Evolutionary conservation across 2,888 invertebrate species (phyloP), one percentile per base, ranked within the genome.

Genomic region (Trachelus troglodyta): DNA sequence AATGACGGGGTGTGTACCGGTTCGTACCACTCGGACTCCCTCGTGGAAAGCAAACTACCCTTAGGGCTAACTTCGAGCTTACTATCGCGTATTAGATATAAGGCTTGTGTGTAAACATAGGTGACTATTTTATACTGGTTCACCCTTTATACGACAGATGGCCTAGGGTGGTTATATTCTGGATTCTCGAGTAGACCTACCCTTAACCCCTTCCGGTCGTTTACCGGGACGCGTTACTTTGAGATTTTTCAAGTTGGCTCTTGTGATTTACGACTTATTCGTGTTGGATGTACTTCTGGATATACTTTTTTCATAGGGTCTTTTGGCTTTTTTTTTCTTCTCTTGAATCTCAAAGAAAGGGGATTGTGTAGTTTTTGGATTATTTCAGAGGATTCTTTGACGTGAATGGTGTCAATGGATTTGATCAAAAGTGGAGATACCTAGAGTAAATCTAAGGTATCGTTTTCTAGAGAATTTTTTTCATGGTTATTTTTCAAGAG

Each of bases 131-230:
- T 23, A 56, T 56, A 74, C 76, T 82, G 84, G 81, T 85, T 85
- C 82, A 81, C 81, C 79, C 80, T 81, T 74, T 69, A 75, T 80
- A 81, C 83, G 84, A 84, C 84, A 84, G 84, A 85, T 85, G 83
- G 85, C 82, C 79, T 80, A 80, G 73, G 80, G 34, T 85, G 83
- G 85, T 82, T 81, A 81, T 80, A 76, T 82, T 79, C 81, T 75
- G 80, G 31, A 3, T 23, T 56, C 23, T 23, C 56, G 56, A 56
- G 56, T 23, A 56, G 56, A 15, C 33, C 71, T 34, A 31, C 71
- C 34, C 71, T 71, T 23, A 71, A 71, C 33, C 71, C 33, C 71
- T 34, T 34, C 12, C 12, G 71, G 71, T 71, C 33, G 71, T 71
- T 12, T 31, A 34, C 71, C 71, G 31, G 56, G 56, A 56, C 56